Conservation (phyloP, 2,113 vertebrate genomes). For the Cyprinodon brontotheroides region DNA sequence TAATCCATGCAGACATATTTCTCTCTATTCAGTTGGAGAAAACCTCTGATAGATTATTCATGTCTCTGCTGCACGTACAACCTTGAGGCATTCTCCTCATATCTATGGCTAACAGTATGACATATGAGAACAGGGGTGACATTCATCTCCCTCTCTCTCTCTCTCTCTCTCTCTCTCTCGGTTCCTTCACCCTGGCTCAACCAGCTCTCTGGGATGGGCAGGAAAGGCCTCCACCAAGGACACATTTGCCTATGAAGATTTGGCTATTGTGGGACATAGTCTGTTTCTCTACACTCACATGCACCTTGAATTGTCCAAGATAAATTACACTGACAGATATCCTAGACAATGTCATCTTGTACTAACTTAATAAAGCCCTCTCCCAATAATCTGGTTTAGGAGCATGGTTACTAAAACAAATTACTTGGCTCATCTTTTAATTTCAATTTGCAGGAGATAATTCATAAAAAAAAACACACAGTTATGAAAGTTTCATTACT, state of each 20-base stretch:
- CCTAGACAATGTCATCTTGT: constrained; percentile 16
- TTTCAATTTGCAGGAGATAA: background rate
- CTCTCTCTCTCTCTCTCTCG: constrained; percentile 4
- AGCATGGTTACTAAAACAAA: constrained; percentile 7
- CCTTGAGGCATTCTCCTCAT: constrained; percentile 81
- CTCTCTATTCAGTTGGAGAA: constrained; percentile 69
- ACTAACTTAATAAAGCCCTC: constrained; percentile 22
- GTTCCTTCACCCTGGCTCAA: constrained; percentile 24
- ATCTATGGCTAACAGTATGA: constrained; percentile 74
- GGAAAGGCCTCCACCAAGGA: constrained; percentile 57
- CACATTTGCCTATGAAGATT: constrained; percentile 56
- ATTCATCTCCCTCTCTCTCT: constrained; percentile 52
- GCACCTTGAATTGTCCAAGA: constrained; percentile 25
- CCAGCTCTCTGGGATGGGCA: constrained; percentile 47
- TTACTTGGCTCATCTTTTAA: background rate
- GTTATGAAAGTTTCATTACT: background rate
- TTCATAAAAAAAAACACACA: constrained; percentile 1
- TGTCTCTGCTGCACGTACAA: constrained; percentile 73
- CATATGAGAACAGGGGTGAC: constrained; percentile 72
- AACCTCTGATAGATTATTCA: constrained; percentile 80
- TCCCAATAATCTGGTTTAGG: constrained; percentile 13
- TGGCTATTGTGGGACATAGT: constrained; percentile 39
- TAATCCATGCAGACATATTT: constrained; percentile 78
- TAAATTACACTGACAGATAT: constrained; percentile 36
- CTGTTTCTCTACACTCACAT: constrained; percentile 9